A percentile compares a stretch with the other conserved stretches of the same genome.
Conservation (phyloP, 1,140 invertebrate genomes). For the Vanessa atalanta region DNA sequence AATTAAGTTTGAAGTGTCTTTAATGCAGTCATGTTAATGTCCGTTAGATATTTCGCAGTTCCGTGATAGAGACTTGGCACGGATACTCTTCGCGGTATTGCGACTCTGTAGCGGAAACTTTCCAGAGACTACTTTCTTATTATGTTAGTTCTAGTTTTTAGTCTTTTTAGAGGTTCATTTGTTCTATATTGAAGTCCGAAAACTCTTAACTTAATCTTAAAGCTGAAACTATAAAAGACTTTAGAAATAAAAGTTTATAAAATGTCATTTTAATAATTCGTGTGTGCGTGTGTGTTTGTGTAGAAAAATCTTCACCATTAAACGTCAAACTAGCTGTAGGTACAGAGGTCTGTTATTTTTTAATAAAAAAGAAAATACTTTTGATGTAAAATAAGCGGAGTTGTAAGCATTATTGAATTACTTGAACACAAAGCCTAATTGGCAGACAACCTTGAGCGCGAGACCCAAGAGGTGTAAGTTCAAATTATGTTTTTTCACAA, state of each 20-base stretch:
- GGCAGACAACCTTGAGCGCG: constrained; percentile 7
- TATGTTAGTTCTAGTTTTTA: constrained; percentile 23
- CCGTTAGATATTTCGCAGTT: constrained; percentile 20
- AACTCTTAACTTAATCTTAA: constrained; percentile 2
- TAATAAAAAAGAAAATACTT: neutral
- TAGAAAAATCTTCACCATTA: no score
- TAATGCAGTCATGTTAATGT: constrained; percentile 10
- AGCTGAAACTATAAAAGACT: neutral
- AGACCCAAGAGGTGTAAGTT: neutral
- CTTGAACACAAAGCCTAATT: constrained; percentile 1
- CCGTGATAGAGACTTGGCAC: constrained; percentile 27
- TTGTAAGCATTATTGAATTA: neutral
- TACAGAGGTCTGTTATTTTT: no score
- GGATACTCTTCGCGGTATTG: constrained; percentile 22
- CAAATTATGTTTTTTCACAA: neutral
- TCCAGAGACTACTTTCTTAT: constrained; percentile 17
- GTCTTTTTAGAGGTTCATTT: constrained; percentile 21
- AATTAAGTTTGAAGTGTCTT: neutral
- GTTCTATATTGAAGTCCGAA: constrained; percentile 16
- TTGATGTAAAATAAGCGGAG: no score
- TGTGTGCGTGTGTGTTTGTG: no score
- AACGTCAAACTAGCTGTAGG: no score
- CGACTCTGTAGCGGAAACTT: constrained; percentile 23
- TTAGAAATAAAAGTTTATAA: neutral
- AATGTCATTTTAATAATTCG: neutral